A percentile compares a stretch with the other conserved stretches of the same genome.
Evolutionary conservation across 2,888 invertebrate species (phyloP).

Genomic region (Sabatieria punctata): DNA sequence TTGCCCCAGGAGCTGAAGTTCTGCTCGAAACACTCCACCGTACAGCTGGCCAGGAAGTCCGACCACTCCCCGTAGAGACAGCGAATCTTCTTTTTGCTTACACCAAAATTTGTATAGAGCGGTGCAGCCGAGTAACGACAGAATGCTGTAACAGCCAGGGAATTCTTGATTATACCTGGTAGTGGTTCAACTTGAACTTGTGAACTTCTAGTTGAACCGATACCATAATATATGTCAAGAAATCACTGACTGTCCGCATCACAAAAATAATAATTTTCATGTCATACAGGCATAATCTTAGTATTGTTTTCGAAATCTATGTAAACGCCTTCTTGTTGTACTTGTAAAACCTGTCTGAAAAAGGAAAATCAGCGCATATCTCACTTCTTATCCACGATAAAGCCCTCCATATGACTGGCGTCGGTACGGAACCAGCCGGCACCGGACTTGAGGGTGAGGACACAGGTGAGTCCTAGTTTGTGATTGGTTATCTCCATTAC

Average conservation of each 20-base stretch:
- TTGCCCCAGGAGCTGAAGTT: slow-evolving; percentile 19
- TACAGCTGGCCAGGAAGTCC: slow-evolving; percentile 36
- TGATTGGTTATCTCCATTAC: slow-evolving; percentile 37
- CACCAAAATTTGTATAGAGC: slow-evolving; percentile 16
- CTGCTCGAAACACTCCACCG: slow-evolving; percentile 24
- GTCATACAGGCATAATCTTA: no score
- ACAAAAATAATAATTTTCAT: no score
- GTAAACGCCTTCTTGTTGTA: no score
- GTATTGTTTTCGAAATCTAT: no score
- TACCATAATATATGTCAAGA: no score
- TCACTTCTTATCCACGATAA: slow-evolving; percentile 18
- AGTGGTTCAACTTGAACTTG: slow-evolving; percentile 4
- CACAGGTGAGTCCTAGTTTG: slow-evolving; percentile 44
- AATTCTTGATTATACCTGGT: no score
- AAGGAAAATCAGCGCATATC: no score
- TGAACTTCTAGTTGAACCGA: no score
- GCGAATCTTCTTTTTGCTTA: slow-evolving; percentile 61
- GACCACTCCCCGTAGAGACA: slow-evolving; percentile 89
- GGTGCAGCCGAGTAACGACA: not conserved
- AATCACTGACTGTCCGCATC: no score
- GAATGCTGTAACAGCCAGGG: not conserved
- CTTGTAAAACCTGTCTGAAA: no score
- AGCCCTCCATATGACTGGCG: slow-evolving; percentile 5
- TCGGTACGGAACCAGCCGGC: slow-evolving; percentile 45
- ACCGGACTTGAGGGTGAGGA: slow-evolving; percentile 69